phyloP scores from a whole-genome alignment of 2,113 vertebrate genomes.

The Neotragus moschatus region DNA sequence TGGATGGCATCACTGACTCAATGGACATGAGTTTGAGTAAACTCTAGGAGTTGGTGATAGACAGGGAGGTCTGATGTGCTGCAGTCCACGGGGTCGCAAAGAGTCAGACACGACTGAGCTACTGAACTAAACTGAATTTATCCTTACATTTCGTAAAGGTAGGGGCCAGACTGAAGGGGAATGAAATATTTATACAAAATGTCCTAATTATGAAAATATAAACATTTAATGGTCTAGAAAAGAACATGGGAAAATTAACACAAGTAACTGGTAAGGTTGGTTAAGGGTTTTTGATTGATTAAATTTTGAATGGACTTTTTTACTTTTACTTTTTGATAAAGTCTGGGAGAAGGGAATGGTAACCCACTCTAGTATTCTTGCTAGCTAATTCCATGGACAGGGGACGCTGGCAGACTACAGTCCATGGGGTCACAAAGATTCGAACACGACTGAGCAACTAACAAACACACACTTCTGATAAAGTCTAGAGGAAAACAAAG shows the following conservation, averaged over 20 bases:
- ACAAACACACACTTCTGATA: background rate
- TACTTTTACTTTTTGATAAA: background rate
- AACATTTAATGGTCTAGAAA: background rate
- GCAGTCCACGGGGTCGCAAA: background rate
- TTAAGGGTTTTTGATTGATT: background rate
- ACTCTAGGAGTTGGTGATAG: background rate
- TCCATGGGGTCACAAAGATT: background rate
- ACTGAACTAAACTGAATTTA: background rate
- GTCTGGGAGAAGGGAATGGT: background rate
- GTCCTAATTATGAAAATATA: background rate
- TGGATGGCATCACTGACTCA: background rate
- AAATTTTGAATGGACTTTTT: background rate
- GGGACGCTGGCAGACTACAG: too few relatives aligned
- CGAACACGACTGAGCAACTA: background rate
- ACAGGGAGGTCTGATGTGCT: background rate
- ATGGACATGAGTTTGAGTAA: background rate
- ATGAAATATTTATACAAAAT: background rate
- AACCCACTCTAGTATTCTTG: too few relatives aligned
- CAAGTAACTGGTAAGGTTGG: background rate
- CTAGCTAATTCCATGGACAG: too few relatives aligned
- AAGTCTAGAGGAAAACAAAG: background rate
- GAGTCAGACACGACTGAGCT: too few relatives aligned
- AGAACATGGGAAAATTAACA: background rate
- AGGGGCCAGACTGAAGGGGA: background rate
- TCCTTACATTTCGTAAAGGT: background rate